These are phyloP conservation scores for Latrodectus geometricus DNA, from an alignment of 1,140 invertebrate species.

Conservation along the genomic window DNA sequence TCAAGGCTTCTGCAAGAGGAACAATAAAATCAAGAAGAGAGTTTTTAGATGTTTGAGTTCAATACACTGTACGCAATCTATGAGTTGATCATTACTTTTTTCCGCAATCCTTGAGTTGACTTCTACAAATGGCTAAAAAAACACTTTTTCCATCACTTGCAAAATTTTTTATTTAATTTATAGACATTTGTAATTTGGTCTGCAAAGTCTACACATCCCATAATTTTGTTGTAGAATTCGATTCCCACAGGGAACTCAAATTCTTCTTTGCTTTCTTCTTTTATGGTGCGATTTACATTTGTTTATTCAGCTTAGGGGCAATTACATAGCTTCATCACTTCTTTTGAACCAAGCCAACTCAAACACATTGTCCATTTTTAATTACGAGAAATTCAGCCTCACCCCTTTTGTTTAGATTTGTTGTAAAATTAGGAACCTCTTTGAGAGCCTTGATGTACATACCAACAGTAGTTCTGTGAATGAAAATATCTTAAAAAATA, in stretches of 20 bases:
- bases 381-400: slow-evolving; percentile 13
- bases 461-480: too few species aligned
- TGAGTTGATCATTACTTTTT: slow-evolving; percentile 58
- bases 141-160: slow-evolving; percentile 65
- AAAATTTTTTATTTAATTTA: slow-evolving; percentile 63
- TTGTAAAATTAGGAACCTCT: slow-evolving; percentile 58
- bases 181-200: slow-evolving; percentile 66
- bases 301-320: slow-evolving; percentile 52
- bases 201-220: slow-evolving; percentile 70
- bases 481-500: too few species aligned
- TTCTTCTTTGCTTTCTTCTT: slow-evolving; percentile 49
- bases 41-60: slow-evolving; percentile 55
- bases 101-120: too few species aligned
- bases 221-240: slow-evolving; percentile 68
- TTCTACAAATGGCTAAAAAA: slow-evolving; percentile 62
- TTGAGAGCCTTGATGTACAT: slow-evolving; percentile 57
- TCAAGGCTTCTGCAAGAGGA: slow-evolving; percentile 59
- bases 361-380: slow-evolving; percentile 50
- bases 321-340: slow-evolving; percentile 64
- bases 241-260: too few species aligned
- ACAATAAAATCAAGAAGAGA: slow-evolving; percentile 53
- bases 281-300: slow-evolving; percentile 50
- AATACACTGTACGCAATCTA: too few species aligned
- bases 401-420: too few species aligned
- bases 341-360: too few species aligned